These are phyloP conservation scores for Anodontia alba DNA, from an alignment of 2,888 invertebrate genomes.

Conservation along the genomic window DNA sequence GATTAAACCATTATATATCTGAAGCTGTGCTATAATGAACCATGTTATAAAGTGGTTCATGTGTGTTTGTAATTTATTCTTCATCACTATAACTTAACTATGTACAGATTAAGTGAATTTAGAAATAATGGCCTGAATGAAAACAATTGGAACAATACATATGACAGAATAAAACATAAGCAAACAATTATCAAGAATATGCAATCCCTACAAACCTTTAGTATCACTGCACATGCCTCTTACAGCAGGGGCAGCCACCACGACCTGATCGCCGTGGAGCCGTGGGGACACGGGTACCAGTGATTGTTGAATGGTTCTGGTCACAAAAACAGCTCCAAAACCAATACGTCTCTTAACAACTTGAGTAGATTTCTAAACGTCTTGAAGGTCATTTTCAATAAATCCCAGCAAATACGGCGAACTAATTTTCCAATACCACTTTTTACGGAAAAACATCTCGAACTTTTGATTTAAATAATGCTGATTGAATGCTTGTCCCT, in stretches of 20 bases:
- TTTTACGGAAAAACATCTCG: not conserved
- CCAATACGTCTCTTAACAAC: not conserved
- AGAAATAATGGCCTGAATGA: no score
- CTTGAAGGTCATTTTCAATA: slow-evolving; percentile 31
- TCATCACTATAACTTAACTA: no score
- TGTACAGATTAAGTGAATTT: no score
- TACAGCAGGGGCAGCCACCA: slow-evolving; percentile 38
- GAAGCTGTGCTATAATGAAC: no score
- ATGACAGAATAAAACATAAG: no score
- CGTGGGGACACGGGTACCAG: slow-evolving; percentile 54
- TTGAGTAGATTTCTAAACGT: slow-evolving; percentile 16
- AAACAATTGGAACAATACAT: no score
- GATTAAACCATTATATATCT: no score
- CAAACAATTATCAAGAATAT: not conserved
- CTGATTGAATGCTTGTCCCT: not conserved
- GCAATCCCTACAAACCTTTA: slow-evolving; percentile 24
- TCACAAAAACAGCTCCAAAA: slow-evolving; percentile 39
- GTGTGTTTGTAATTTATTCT: no score
- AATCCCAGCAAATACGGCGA: not conserved
- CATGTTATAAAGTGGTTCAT: no score
- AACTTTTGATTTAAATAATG: not conserved
- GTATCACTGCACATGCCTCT: slow-evolving; percentile 60
- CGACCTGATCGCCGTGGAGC: slow-evolving; percentile 28
- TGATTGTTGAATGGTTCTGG: slow-evolving; percentile 42
- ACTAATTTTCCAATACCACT: slow-evolving; percentile 1